Base-by-base conservation (phyloP, 2,888 invertebrate species). In the Thecocarcelia acutangulata region DNA sequence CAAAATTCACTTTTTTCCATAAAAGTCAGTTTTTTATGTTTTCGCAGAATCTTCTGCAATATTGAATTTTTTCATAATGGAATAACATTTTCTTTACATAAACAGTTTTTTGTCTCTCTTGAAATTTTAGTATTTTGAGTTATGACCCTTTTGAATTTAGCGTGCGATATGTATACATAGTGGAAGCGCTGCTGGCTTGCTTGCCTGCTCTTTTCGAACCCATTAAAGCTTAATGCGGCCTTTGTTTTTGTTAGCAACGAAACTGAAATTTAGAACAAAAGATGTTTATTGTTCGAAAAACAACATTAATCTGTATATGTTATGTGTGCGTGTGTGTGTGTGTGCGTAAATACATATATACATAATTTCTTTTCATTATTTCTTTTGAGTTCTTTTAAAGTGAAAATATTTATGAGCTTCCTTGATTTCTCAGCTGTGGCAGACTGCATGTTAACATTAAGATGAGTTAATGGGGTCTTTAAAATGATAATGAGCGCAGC, bases 401-500 rank as follows among this genome's bases (percentile, higher is more conserved):
- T 21, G 24, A 69, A 69, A 63, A 42, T 70, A 40, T 54, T 77
- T 64, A 48, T 70, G 33, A 64, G 28, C 8, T 48, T 50, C 21
- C 37, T 50, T 37, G 37, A 17, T 33, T 58, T 24, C 40, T 28
- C 28, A 37, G 21, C 37, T 70, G 11, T 12, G 15, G 19, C 17
- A 46, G 12, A 21, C 12, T 46, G 8, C 37, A 21, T 46, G 37
- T 46, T 37, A 73, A 52, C 24, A 46, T 46, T 56, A 54, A 37
- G 15, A 19, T 37, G 68, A 66, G 70, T 48, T 80, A 70, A 76
- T 76, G 28, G 56, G 66, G 48, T 66, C 66, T 76, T 76, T 61
- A 81, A 73, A 68, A 59, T 61, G 72, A 63, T 76, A 80, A 72
- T 72, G 59, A 72, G 42, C 48, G 42, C 77, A 73, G 15, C 44